These are phyloP conservation scores for Sciurus niger DNA, from an alignment of 2,113 vertebrate genomes.

Conservation along the genomic window DNA sequence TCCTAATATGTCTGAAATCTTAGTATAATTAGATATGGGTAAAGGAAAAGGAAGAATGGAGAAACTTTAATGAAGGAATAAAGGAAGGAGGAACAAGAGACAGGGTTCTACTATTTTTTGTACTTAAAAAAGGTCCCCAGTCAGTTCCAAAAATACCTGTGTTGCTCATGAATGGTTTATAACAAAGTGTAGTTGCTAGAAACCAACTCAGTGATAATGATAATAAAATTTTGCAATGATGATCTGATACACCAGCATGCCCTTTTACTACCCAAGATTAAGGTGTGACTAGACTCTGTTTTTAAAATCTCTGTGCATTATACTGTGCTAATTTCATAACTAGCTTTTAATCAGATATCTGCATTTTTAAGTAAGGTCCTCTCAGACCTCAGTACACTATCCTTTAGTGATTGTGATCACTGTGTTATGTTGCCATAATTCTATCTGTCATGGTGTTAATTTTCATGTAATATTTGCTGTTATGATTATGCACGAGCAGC, in stretches of 20 bases:
- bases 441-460: constrained; percentile 76
- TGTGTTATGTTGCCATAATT: constrained; percentile 76
- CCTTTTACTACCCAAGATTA: constrained; percentile 58
- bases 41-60: neutral
- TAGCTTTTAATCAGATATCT: constrained; percentile 71
- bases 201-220: neutral
- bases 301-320: constrained; percentile 37
- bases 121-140: neutral
- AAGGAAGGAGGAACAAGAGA: neutral
- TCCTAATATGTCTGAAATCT: neutral
- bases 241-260: neutral
- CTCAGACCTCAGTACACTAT: constrained; percentile 58
- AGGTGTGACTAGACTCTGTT: constrained; percentile 60
- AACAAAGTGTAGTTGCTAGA: neutral
- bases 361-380: constrained; percentile 60
- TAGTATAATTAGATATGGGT: neutral
- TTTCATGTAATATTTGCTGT: constrained; percentile 77
- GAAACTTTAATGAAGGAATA: neutral
- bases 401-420: constrained; percentile 71
- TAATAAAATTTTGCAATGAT: neutral
- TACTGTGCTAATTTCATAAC: constrained; percentile 67
- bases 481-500: constrained; percentile 72
- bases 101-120: neutral
- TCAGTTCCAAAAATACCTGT: neutral
- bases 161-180: neutral